These are phyloP conservation scores for Tachysurus fulvidraco DNA, from an alignment of 2,113 vertebrate genomes.

Conservation along the genomic window DNA sequence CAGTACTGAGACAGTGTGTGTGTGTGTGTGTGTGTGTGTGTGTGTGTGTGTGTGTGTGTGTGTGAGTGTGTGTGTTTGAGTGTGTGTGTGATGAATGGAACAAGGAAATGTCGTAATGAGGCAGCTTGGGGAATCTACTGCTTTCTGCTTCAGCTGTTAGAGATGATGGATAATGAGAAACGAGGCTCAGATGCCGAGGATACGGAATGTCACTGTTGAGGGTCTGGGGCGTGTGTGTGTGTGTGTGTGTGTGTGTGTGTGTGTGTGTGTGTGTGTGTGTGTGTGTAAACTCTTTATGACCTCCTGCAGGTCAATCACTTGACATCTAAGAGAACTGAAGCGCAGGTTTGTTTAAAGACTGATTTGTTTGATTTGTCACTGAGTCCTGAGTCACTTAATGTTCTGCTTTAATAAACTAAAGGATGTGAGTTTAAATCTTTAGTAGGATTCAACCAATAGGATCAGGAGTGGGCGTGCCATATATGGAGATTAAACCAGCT, in stretches of 20 bases:
- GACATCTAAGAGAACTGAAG: background rate
- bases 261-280: slow-evolving; percentile 19
- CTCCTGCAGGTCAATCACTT: background rate
- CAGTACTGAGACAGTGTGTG: background rate
- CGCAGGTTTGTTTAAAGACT: background rate
- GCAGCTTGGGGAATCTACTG: slow-evolving; percentile 17
- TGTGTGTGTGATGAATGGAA: slow-evolving; percentile 30
- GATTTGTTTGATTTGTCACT: background rate
- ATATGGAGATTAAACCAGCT: too few relatives aligned
- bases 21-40: slow-evolving; percentile 26
- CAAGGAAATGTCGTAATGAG: slow-evolving; percentile 30
- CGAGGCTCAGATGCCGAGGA: background rate
- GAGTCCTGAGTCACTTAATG: background rate
- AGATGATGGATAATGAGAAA: slow-evolving; percentile 46
- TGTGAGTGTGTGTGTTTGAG: slow-evolving; percentile 25
- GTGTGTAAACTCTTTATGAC: background rate
- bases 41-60: slow-evolving; percentile 21
- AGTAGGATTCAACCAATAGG: too few relatives aligned
- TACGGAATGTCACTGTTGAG: background rate
- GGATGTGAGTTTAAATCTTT: background rate
- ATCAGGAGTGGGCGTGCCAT: background rate
- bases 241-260: slow-evolving; percentile 20
- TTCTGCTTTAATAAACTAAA: background rate
- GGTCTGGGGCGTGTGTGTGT: background rate
- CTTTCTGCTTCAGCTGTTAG: slow-evolving; percentile 40